Evolutionary conservation across 2,888 invertebrate genomes (phyloP).

Genomic region (Onthophagus sagittarius): DNA sequence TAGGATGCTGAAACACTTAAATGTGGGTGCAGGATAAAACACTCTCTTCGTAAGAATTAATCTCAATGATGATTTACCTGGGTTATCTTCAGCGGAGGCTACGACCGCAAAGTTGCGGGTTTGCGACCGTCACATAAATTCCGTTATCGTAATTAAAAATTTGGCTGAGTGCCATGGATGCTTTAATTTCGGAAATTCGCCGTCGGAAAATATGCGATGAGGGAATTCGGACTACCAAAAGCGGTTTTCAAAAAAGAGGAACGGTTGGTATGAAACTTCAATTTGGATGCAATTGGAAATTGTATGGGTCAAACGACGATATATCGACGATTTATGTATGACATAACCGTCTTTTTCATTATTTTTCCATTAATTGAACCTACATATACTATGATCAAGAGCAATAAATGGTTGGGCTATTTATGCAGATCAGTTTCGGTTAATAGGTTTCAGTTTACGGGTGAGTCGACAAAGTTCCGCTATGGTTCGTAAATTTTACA

Average conservation of each 20-base stretch:
- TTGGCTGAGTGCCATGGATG: background rate
- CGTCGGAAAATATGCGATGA: background rate
- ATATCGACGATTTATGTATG: background rate
- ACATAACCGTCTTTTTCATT: background rate
- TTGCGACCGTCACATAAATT: background rate
- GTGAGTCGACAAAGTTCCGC: constrained; percentile 3
- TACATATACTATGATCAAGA: too few relatives aligned
- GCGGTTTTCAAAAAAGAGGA: background rate
- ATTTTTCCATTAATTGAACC: too few relatives aligned
- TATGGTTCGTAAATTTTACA: constrained; percentile 9
- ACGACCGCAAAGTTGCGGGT: background rate
- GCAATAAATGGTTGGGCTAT: background rate
- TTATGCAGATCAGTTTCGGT: background rate
- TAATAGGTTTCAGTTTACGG: constrained; percentile 3
- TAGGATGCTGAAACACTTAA: background rate
- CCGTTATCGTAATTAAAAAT: background rate
- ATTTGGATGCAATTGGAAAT: background rate
- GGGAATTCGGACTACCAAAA: background rate
- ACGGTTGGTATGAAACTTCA: background rate
- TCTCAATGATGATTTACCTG: constrained; percentile 10
- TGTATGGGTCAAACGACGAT: background rate
- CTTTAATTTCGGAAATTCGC: background rate
- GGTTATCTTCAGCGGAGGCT: background rate
- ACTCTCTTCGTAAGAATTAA: constrained; percentile 9
- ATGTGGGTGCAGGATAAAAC: background rate